A percentile compares a stretch with the other conserved stretches of the same genome.
Evolutionary conservation across 2,888 invertebrate genomes (phyloP).

Genomic region (Alloscopus bannaensis): DNA sequence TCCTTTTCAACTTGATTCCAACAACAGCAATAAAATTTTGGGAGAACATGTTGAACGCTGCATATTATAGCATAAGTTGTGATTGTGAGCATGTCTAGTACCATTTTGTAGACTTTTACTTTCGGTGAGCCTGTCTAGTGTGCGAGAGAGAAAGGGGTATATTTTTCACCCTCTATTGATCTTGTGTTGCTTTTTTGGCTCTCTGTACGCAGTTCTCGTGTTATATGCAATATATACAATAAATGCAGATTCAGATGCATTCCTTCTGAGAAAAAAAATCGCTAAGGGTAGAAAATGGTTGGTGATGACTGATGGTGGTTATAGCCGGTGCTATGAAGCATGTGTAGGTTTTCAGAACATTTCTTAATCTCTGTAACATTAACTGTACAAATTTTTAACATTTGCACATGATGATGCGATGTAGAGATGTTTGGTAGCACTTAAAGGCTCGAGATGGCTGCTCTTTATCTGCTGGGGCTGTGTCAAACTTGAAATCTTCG

Average conservation of each 20-base stretch:
- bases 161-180: constrained; percentile 51
- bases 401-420: not conserved
- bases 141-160: constrained; percentile 39
- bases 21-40: not conserved
- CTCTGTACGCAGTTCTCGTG: no score
- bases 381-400: not conserved
- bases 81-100: not conserved
- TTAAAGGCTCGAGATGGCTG: no score
- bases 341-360: no score
- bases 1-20: not conserved
- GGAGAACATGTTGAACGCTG: not conserved
- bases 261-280: no score
- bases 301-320: not conserved
- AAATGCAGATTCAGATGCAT: not conserved
- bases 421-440: not conserved
- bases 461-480: no score
- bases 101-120: constrained; percentile 63
- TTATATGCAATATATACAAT: not conserved
- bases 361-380: not conserved
- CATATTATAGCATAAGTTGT: not conserved
- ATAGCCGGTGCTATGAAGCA: not conserved
- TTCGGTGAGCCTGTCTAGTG: constrained; percentile 66
- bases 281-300: no score
- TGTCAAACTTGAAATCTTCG: no score
- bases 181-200: constrained; percentile 9